Evolutionary conservation across 2,888 invertebrate genomes (phyloP).

Genomic region (Tetragnatha montana): DNA sequence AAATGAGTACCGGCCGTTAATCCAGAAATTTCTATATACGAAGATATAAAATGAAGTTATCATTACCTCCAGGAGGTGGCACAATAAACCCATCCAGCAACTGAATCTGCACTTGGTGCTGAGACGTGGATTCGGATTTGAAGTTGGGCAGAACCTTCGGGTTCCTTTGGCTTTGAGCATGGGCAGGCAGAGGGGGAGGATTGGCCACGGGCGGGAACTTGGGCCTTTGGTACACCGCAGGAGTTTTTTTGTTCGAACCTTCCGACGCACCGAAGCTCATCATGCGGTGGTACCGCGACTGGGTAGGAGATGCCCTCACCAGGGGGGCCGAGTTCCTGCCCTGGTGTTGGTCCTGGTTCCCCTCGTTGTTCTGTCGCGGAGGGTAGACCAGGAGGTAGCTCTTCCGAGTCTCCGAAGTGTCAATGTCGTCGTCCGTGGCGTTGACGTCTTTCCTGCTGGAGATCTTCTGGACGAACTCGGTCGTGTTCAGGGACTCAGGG

Average conservation of each 20-base stretch:
- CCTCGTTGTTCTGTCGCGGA: neutral
- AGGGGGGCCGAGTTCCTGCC: constrained; percentile 27
- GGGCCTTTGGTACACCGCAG: constrained; percentile 42
- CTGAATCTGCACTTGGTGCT: constrained; percentile 65
- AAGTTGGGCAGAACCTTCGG: constrained; percentile 38
- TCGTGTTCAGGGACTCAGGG: constrained; percentile 47
- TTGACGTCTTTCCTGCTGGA: neutral
- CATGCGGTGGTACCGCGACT: constrained; percentile 56
- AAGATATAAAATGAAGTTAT: neutral
- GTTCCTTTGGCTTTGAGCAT: constrained; percentile 24
- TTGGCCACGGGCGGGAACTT: constrained; percentile 63
- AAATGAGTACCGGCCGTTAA: too few species aligned
- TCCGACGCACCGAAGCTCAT: constrained; percentile 34
- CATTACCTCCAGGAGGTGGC: constrained; percentile 55
- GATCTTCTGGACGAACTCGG: constrained; percentile 44
- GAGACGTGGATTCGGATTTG: constrained; percentile 50
- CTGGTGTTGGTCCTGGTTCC: neutral
- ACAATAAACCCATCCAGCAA: constrained; percentile 63
- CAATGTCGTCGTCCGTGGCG: constrained; percentile 19
- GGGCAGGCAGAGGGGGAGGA: constrained; percentile 51
- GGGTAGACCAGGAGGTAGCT: constrained; percentile 57
- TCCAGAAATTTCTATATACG: neutral
- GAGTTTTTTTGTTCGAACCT: constrained; percentile 24
- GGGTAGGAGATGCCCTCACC: constrained; percentile 39
- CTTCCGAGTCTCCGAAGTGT: constrained; percentile 34